A percentile compares a stretch with the other conserved stretches of the same genome.
These are phyloP conservation scores for Philotrypesis tridentata DNA, from an alignment of 1,140 invertebrate species.

Conservation along the genomic window DNA sequence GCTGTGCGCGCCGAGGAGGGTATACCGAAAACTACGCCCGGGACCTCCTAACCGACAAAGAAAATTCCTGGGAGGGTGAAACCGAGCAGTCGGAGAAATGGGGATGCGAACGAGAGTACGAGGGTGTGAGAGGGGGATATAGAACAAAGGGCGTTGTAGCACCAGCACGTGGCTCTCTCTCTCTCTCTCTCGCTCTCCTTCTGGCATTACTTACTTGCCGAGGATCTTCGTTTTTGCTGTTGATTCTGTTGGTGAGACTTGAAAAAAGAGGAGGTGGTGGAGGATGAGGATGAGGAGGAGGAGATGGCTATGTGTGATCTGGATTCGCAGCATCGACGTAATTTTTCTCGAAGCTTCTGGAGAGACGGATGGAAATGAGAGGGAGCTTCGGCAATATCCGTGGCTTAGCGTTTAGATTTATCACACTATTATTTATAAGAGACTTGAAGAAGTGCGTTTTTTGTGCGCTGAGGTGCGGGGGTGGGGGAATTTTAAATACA, in stretches of 20 bases:
- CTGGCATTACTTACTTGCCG: not conserved
- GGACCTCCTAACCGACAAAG: conserved; percentile 45
- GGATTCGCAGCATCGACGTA: not conserved
- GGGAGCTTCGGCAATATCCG: not conserved
- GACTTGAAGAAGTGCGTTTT: not conserved
- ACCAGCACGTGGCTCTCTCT: conserved; percentile 21
- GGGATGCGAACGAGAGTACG: not conserved
- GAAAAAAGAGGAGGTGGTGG: not conserved
- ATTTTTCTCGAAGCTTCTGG: not conserved
- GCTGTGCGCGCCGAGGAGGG: not conserved
- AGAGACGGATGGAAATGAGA: not conserved
- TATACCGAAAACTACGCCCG: conserved; percentile 36
- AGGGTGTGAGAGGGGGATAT: not conserved
- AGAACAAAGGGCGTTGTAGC: not conserved
- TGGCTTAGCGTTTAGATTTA: not conserved
- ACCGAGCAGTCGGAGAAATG: conserved; percentile 27
- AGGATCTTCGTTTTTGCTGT: not conserved
- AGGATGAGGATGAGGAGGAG: too few relatives aligned
- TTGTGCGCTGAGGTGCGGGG: too few relatives aligned
- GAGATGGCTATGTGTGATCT: not conserved
- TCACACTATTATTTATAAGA: not conserved
- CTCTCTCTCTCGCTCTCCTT: too few relatives aligned
- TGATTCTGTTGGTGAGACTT: not conserved
- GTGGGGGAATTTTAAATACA: too few relatives aligned
- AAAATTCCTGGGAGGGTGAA: conserved; percentile 46